Percentiles rank a stretch among this genome's conserved stretches.
Conservation (phyloP, 23 tunicate species). For the Styela clava region DNA sequence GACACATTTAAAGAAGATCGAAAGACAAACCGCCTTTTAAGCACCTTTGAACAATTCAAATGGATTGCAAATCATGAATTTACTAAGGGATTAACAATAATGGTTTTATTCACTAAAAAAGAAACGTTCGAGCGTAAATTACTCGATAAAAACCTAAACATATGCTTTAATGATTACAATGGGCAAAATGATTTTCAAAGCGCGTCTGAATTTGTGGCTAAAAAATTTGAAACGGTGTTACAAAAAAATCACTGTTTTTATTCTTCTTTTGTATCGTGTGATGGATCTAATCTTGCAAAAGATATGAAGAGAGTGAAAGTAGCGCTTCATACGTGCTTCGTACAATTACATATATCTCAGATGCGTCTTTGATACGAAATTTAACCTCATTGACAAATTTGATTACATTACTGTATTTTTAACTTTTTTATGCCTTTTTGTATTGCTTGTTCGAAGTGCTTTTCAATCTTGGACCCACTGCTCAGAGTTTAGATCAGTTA, state of each 20-base stretch:
- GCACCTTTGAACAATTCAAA: not conserved
- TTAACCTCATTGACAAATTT: too few relatives aligned
- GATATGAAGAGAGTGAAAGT: not conserved
- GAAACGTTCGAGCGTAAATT: not conserved
- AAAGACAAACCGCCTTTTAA: not conserved
- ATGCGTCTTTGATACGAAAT: too few relatives aligned
- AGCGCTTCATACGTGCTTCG: not conserved
- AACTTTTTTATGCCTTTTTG: too few relatives aligned
- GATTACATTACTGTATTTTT: too few relatives aligned
- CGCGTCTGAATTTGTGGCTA: too few relatives aligned
- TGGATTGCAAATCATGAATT: not conserved
- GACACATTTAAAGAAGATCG: not conserved
- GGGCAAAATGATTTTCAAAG: not conserved
- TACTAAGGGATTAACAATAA: not conserved
- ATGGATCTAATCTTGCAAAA: not conserved
- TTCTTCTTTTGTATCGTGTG: too few relatives aligned
- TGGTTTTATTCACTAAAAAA: conserved; percentile 2
- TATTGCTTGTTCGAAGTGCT: too few relatives aligned
- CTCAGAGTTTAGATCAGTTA: too few relatives aligned
- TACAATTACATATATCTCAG: too few relatives aligned
- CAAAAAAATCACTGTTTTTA: too few relatives aligned
- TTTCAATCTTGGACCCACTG: too few relatives aligned
- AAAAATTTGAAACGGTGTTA: too few relatives aligned
- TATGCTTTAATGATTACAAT: conserved; percentile 1
- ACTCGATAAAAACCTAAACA: not conserved